Conservation (phyloP, 2,888 invertebrate genomes). For the Leptura quadrifasciata region DNA sequence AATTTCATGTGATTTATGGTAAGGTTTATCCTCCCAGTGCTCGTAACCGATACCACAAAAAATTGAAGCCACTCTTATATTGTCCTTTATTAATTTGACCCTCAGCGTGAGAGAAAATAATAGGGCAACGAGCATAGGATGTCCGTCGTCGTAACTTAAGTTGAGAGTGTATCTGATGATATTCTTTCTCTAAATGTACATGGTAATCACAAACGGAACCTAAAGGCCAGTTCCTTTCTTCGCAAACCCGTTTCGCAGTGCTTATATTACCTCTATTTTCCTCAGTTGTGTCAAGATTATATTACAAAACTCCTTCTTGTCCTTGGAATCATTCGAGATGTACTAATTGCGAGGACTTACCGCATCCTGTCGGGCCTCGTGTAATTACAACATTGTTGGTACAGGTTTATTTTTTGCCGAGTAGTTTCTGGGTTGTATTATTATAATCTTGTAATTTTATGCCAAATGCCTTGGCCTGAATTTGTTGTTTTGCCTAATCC, state of each 20-base stretch:
- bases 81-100: too few relatives aligned
- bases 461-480: too few relatives aligned
- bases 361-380: slow-evolving; percentile 96
- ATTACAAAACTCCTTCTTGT: slow-evolving; percentile 82
- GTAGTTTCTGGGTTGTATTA: too few relatives aligned
- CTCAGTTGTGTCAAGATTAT: slow-evolving; percentile 96
- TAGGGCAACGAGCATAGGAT: slow-evolving; percentile 93
- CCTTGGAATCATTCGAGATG: slow-evolving; percentile 87
- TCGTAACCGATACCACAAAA: too few relatives aligned
- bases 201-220: slow-evolving; percentile 93
- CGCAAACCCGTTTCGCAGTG: slow-evolving; percentile 88
- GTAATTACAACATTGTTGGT: slow-evolving; percentile 88
- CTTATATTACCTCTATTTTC: slow-evolving; percentile 95
- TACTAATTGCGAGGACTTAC: slow-evolving; percentile 95
- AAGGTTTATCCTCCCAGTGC: too few relatives aligned
- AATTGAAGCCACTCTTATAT: too few relatives aligned
- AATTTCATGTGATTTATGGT: too few relatives aligned
- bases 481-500: too few relatives aligned
- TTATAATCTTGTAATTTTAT: too few relatives aligned
- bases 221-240: slow-evolving; percentile 88
- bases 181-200: slow-evolving; percentile 79
- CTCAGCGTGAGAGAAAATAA: too few relatives aligned
- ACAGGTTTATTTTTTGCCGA: too few relatives aligned
- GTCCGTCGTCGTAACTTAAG: slow-evolving; percentile 93
- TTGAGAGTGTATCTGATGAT: slow-evolving; percentile 83